Conservation (phyloP, 2,888 invertebrate genomes). For the Allophyes oxyacanthae region DNA sequence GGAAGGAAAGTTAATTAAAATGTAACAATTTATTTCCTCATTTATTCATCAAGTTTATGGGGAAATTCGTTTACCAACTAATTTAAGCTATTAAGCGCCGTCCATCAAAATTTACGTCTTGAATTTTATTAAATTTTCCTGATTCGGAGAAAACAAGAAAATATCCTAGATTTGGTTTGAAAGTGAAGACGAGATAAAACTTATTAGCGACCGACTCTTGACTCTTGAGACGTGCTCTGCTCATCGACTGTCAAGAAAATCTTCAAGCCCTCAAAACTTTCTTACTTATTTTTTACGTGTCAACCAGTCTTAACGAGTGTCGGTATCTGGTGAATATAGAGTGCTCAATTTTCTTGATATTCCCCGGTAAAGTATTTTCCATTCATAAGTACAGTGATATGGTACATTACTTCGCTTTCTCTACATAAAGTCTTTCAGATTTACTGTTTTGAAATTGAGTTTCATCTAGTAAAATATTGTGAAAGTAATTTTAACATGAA, state of each 20-base stretch:
- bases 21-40: slow-evolving; percentile 5
- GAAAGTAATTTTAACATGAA: not conserved
- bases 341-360: slow-evolving; percentile 23
- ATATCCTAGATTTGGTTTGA: slow-evolving; percentile 9
- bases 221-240: slow-evolving; percentile 31
- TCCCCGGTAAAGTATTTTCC: slow-evolving; percentile 19
- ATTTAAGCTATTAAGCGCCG: slow-evolving; percentile 5
- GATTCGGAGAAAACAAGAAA: not conserved
- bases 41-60: slow-evolving; percentile 3
- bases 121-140: not conserved
- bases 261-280: slow-evolving; percentile 36
- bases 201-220: slow-evolving; percentile 28
- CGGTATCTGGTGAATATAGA: slow-evolving; percentile 45
- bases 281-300: slow-evolving; percentile 40
- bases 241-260: slow-evolving; percentile 34
- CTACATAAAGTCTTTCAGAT: not conserved
- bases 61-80: slow-evolving; percentile 10
- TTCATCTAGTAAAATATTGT: not conserved
- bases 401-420: slow-evolving; percentile 5
- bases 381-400: slow-evolving; percentile 1
- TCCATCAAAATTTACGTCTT: not conserved
- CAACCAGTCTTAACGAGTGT: slow-evolving; percentile 39
- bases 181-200: slow-evolving; percentile 24
- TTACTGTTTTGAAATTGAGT: not conserved
- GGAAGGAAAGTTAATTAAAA: not conserved